phyloP scores from a whole-genome alignment of 2,797 vertebrate species.

The Sus cebifrons region DNA sequence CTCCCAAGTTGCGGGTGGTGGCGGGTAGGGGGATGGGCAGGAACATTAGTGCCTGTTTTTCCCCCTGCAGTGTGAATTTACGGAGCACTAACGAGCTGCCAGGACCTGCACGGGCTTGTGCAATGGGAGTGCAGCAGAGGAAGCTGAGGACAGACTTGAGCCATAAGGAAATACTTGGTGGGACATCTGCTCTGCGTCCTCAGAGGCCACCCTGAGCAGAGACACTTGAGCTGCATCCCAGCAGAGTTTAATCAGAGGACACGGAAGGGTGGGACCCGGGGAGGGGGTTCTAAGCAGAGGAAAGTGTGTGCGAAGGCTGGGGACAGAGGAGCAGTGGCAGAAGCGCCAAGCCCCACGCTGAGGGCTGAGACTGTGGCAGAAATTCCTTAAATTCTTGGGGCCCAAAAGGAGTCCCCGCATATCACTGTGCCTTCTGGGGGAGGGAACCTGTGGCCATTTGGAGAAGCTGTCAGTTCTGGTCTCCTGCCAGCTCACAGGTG shows the following conservation, averaged over 20 bases:
- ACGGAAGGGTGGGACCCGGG: rapidly evolving
- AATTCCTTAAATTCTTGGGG: background rate
- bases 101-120: background rate
- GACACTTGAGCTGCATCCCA: background rate
- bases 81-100: background rate
- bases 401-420: background rate
- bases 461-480: background rate
- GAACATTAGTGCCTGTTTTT: rapidly evolving
- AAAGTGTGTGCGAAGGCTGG: background rate
- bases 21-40: background rate
- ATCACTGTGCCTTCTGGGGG: background rate
- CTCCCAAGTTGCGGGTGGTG: background rate
- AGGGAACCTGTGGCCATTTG: background rate
- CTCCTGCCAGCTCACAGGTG: constrained; percentile 49
- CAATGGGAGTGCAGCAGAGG: background rate
- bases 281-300: background rate
- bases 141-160: background rate
- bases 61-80: too few species aligned
- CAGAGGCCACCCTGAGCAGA: background rate
- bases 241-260: background rate
- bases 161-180: background rate
- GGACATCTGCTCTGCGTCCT: background rate
- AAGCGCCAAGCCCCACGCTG: rapidly evolving
- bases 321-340: background rate
- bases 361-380: background rate